Conservation (phyloP, 2,888 invertebrate species). For the Cheilosia urbana region DNA sequence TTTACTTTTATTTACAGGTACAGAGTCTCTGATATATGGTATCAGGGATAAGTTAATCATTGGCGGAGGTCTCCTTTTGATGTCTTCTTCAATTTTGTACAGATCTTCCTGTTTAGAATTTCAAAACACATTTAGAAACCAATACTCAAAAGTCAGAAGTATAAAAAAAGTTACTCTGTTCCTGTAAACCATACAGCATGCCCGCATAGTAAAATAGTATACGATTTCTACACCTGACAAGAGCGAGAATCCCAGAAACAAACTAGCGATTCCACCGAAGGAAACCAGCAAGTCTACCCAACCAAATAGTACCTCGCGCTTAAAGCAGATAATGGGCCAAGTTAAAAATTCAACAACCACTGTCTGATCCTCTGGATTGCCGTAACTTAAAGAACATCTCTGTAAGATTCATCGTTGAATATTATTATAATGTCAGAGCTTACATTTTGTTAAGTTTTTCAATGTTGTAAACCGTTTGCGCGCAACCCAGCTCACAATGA, state of each 20-base stretch:
- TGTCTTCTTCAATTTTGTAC: slow-evolving; percentile 82
- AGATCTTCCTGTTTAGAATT: slow-evolving; percentile 79
- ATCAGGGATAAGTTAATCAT: slow-evolving; percentile 80
- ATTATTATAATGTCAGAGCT: slow-evolving; percentile 78
- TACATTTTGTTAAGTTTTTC: slow-evolving; percentile 88
- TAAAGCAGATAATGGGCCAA: slow-evolving; percentile 89
- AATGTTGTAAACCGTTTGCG: slow-evolving; percentile 90
- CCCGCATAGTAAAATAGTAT: slow-evolving; percentile 90
- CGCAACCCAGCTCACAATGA: slow-evolving; percentile 89
- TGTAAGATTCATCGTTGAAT: background rate
- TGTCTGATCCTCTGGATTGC: slow-evolving; percentile 78
- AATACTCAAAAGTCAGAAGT: background rate
- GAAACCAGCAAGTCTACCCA: slow-evolving; percentile 91
- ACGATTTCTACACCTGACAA: slow-evolving; percentile 90
- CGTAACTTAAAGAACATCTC: slow-evolving; percentile 72
- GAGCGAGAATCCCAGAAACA: slow-evolving; percentile 88
- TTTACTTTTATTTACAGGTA: background rate
- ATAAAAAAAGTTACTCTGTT: slow-evolving; percentile 79
- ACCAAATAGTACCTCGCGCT: slow-evolving; percentile 92
- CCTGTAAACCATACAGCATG: slow-evolving; percentile 83
- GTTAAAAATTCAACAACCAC: slow-evolving; percentile 87
- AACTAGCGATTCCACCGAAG: slow-evolving; percentile 85
- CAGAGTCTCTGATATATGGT: slow-evolving; percentile 64
- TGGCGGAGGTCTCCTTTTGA: slow-evolving; percentile 80
- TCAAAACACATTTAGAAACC: background rate